Evolutionary conservation across 2,113 vertebrate species (phyloP), one percentile per base, ranked within the genome.

Genomic region (Vulpes lagopus): DNA sequence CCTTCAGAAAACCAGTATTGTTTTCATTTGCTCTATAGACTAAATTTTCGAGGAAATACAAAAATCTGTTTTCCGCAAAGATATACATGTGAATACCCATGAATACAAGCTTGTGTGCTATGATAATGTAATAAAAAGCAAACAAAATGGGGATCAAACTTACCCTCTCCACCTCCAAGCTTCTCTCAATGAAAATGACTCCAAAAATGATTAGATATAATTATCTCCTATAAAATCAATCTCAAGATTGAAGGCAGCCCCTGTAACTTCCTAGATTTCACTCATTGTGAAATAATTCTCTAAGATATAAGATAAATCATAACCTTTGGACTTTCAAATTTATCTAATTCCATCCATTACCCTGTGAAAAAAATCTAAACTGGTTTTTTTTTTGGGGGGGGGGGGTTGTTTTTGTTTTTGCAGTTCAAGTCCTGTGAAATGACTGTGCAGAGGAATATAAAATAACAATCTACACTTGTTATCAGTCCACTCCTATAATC

Each of bases 11-110:
- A 67, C 30, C 22, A 57, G 32, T 49, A 82, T 81, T 78, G n/a
- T 17, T 96, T 91, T 95, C 43, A 90, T 87, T 96, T 94, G 16
- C 14, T 32, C 51, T 95, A 59, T 16, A 64, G 57, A 96, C 92
- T 86, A 81, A 22, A 53, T 65, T 62, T 92, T 82, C 49, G 64
- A 62, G 59, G 20, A 79, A 89, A 92, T 23, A 60, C 27, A 86
- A 89, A 94, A 59, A 92, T 43, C 22, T 76, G 1, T 43, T 67
- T 43, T 79, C 64, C 55, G 57, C 19, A 69, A 92, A 91, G 17
- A 60, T 7, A 16, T n/a, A 27, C 6, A 11, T 4, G 1, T 79
- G 67, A 87, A 53, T 32, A 15, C 8, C 27, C 14, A 79, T 15
- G 27, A 90, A 51, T 4, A 79, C 5, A 65, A 96, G 20, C 15